Evolutionary conservation across 2,888 invertebrate species (phyloP).

Genomic region (Glaucopsyche alexis): DNA sequence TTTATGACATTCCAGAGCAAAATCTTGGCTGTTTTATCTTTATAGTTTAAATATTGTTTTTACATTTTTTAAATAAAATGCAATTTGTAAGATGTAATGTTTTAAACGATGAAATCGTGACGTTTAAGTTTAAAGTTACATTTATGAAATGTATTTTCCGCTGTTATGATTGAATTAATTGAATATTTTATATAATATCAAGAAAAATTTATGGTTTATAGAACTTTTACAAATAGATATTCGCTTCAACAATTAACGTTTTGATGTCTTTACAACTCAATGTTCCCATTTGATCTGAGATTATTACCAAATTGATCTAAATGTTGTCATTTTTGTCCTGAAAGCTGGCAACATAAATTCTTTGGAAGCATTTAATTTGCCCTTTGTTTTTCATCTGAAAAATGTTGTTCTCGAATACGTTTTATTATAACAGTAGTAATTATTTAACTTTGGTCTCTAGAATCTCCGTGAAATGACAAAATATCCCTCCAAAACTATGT

Average conservation of each 20-base stretch:
- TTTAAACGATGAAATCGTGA: conserved; percentile 23
- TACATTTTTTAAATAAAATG: not conserved
- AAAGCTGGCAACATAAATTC: not conserved
- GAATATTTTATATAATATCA: conserved; percentile 16
- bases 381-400: not conserved
- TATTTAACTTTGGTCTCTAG: not conserved
- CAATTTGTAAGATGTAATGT: conserved; percentile 25
- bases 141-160: conserved; percentile 25
- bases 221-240: conserved; percentile 34
- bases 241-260: conserved; percentile 33
- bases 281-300: conserved; percentile 29
- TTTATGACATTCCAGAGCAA: conserved; percentile 3
- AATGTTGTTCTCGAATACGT: not conserved
- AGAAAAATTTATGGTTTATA: conserved; percentile 29
- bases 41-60: conserved; percentile 16
- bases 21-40: conserved; percentile 6
- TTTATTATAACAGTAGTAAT: not conserved
- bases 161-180: conserved; percentile 14
- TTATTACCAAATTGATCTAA: not conserved
- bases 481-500: conserved; percentile 9
- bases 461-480: not conserved
- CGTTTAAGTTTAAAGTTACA: conserved; percentile 26
- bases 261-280: conserved; percentile 38
- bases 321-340: not conserved
- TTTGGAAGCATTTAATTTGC: not conserved